These are phyloP conservation scores for Hermaeophaga mercurialis DNA, from an alignment of 2,888 invertebrate species.

Conservation along the genomic window DNA sequence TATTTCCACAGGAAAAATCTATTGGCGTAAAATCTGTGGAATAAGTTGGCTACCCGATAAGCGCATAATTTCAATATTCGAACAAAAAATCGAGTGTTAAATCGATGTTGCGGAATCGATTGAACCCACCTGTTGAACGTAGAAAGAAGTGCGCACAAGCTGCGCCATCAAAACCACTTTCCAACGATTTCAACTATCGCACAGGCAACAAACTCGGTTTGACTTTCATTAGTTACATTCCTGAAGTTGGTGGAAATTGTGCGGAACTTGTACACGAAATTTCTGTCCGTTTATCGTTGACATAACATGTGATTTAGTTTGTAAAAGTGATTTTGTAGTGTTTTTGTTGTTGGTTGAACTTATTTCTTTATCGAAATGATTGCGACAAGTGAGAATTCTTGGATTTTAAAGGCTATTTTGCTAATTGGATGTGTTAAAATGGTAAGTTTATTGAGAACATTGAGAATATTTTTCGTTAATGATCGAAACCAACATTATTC, in stretches of 20 bases:
- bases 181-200: constrained; percentile 37
- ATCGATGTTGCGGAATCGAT: background rate
- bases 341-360: constrained; percentile 11
- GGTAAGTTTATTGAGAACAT: constrained; percentile 24
- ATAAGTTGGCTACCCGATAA: too few relatives aligned
- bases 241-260: constrained; percentile 19
- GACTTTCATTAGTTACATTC: constrained; percentile 33
- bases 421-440: constrained; percentile 29
- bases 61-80: too few relatives aligned
- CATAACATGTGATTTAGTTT: constrained; percentile 34
- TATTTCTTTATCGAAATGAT: constrained; percentile 21
- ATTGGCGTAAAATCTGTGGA: too few relatives aligned
- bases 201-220: constrained; percentile 28
- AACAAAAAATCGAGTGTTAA: background rate
- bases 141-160: background rate
- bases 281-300: constrained; percentile 22
- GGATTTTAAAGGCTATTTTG: constrained; percentile 30
- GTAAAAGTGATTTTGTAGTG: constrained; percentile 5
- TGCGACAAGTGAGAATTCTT: constrained; percentile 25
- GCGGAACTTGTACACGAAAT: constrained; percentile 18
- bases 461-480: too few relatives aligned
- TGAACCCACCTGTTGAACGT: background rate
- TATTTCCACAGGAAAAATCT: too few relatives aligned
- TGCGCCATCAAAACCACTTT: constrained; percentile 35
- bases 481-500: too few relatives aligned